These are phyloP conservation scores for Stigmatopora argus DNA, from an alignment of 2,113 vertebrate species.

Conservation along the genomic window DNA sequence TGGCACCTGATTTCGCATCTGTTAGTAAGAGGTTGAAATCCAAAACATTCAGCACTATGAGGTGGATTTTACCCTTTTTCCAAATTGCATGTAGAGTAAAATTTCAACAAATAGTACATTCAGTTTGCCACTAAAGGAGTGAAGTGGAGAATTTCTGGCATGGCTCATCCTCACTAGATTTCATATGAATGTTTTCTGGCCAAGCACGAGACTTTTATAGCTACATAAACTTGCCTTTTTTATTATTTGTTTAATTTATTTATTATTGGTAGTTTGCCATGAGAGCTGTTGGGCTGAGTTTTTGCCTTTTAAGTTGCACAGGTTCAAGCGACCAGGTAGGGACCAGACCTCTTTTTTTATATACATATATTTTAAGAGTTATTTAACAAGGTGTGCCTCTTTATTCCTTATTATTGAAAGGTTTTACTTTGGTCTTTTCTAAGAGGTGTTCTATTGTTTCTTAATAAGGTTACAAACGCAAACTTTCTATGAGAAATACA, in stretches of 20 bases:
- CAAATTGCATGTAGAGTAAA: background rate
- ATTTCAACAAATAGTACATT: background rate
- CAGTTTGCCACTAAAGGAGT: conserved; percentile 51
- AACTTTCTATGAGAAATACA: background rate
- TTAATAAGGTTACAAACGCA: background rate
- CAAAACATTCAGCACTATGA: background rate
- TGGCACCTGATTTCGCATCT: conserved; percentile 27
- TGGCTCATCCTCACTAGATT: conserved; percentile 33
- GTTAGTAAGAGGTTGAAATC: background rate
- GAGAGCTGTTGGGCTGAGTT: conserved; percentile 15
- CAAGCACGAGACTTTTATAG: conserved; percentile 45
- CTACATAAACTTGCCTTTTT: conserved; percentile 34
- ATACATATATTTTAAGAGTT: conserved; percentile 7
- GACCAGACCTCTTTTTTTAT: conserved; percentile 30
- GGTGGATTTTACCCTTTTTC: conserved; percentile 11
- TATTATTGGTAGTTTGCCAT: background rate
- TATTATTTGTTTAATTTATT: conserved; percentile 27
- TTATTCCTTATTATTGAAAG: conserved; percentile 2
- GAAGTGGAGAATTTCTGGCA: conserved; percentile 45
- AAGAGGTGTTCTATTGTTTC: background rate
- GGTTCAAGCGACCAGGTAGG: conserved; percentile 41
- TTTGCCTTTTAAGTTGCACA: conserved; percentile 64
- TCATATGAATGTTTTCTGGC: conserved; percentile 26
- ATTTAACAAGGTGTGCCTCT: conserved; percentile 13
- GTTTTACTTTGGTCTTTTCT: conserved; percentile 7